phyloP scores from a whole-genome alignment of 2,888 invertebrate genomes.

The Xylophagus ater region DNA sequence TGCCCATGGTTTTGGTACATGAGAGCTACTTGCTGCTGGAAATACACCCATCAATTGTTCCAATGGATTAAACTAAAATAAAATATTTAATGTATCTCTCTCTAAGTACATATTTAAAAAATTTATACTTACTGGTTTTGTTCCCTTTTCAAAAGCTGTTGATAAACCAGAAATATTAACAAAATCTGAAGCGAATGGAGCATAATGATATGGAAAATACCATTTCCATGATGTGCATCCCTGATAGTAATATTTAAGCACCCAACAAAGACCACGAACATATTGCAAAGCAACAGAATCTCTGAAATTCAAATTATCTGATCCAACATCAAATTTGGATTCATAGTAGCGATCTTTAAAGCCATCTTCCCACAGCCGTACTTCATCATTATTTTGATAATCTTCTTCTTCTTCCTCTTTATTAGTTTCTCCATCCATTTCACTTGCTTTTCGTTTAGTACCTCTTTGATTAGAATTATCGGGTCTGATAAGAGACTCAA shows the following conservation, averaged over 20 bases:
- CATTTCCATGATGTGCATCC: conserved; percentile 99
- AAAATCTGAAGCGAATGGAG: conserved; percentile 99
- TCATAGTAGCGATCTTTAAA: conserved; percentile 98
- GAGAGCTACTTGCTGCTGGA: conserved; percentile 90
- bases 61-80: conserved; percentile 76
- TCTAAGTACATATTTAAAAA: conserved; percentile 3
- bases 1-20: conserved; percentile 91
- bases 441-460: conserved; percentile 41
- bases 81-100: conserved; percentile 5
- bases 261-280: conserved; percentile 95
- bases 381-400: conserved; percentile 75
- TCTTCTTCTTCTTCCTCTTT: conserved; percentile 50
- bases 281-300: conserved; percentile 88
- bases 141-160: conserved; percentile 77
- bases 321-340: conserved; percentile 75
- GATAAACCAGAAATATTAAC: conserved; percentile 76
- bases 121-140: conserved; percentile 62
- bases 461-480: conserved; percentile 32
- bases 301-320: conserved; percentile 73
- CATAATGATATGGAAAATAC: conserved; percentile 99
- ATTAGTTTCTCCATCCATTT: conserved; percentile 39
- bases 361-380: conserved; percentile 89
- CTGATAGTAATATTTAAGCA: conserved; percentile 96
- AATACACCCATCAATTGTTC: conserved; percentile 99
- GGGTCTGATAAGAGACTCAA: conserved; percentile 44